Conservation (phyloP, 2,113 vertebrate genomes). For the Takifugu flavidus region DNA sequence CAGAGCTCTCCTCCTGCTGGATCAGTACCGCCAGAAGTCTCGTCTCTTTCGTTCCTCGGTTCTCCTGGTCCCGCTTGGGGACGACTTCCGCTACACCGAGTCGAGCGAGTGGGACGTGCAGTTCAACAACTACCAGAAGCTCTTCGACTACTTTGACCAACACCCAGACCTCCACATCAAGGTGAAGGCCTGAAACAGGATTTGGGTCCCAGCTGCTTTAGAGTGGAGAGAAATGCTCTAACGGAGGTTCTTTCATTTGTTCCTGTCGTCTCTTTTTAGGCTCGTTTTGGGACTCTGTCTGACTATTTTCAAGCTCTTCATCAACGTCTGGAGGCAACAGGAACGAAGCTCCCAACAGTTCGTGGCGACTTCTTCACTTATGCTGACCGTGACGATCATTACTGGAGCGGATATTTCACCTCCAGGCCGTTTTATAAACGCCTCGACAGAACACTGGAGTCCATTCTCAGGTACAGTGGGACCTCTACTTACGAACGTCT, state of each 20-base stretch:
- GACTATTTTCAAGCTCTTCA: conserved; percentile 86
- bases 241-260: too few relatives aligned
- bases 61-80: conserved; percentile 84
- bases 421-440: conserved; percentile 92
- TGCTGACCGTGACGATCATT: conserved; percentile 74
- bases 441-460: conserved; percentile 83
- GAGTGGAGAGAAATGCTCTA: neutral
- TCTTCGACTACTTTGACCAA: conserved; percentile 89
- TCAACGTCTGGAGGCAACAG: conserved; percentile 43
- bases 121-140: conserved; percentile 88
- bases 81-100: conserved; percentile 89
- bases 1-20: conserved; percentile 85
- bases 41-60: conserved; percentile 87
- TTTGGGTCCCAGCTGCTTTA: too few relatives aligned
- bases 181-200: conserved; percentile 60
- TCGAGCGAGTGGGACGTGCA: conserved; percentile 89
- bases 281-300: conserved; percentile 88
- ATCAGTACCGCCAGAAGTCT: conserved; percentile 95
- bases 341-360: conserved; percentile 73
- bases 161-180: conserved; percentile 83
- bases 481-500: too few relatives aligned
- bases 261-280: conserved; percentile 60
- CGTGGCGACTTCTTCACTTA: conserved; percentile 96
- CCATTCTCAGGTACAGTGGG: conserved; percentile 78
- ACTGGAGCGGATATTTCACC: conserved; percentile 95